phyloP scores from a whole-genome alignment of 92 coral and sea anemone species.

The Siderastrea radians region DNA sequence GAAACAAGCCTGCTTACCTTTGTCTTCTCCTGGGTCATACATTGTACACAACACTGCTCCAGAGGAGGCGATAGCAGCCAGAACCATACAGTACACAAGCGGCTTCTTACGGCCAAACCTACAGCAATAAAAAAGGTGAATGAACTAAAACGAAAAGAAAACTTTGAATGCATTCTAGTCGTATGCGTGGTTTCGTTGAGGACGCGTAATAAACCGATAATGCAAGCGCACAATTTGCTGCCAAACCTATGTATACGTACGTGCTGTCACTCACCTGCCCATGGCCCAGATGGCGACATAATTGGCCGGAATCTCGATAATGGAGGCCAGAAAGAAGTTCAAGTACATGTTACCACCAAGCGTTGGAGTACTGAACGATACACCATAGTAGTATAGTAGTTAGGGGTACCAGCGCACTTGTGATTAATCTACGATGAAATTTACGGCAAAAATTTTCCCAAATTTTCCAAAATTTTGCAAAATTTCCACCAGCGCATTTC shows the following conservation, averaged over 20 bases:
- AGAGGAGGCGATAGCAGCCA: slow-evolving; percentile 68
- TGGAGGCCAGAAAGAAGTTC: slow-evolving; percentile 54
- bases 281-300: slow-evolving; percentile 64
- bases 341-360: slow-evolving; percentile 69
- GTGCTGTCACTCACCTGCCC: slow-evolving; percentile 59
- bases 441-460: too few relatives aligned
- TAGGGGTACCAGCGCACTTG: too few relatives aligned
- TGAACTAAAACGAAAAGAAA: neutral
- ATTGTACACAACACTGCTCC: slow-evolving; percentile 67
- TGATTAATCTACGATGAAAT: too few relatives aligned
- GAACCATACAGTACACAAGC: slow-evolving; percentile 56
- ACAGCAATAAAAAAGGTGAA: neutral
- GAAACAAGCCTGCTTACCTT: slow-evolving; percentile 27
- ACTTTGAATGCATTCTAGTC: neutral
- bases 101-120: slow-evolving; percentile 78
- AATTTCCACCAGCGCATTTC: too few relatives aligned
- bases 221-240: too few relatives aligned
- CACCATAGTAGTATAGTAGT: slow-evolving; percentile 42
- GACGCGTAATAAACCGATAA: too few relatives aligned
- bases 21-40: slow-evolving; percentile 63
- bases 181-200: too few relatives aligned
- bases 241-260: too few relatives aligned
- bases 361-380: slow-evolving; percentile 47
- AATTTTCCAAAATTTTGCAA: too few relatives aligned
- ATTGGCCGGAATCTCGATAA: slow-evolving; percentile 66